Base-by-base conservation (phyloP, 2,888 invertebrate genomes). In the Mycogona germanica region DNA sequence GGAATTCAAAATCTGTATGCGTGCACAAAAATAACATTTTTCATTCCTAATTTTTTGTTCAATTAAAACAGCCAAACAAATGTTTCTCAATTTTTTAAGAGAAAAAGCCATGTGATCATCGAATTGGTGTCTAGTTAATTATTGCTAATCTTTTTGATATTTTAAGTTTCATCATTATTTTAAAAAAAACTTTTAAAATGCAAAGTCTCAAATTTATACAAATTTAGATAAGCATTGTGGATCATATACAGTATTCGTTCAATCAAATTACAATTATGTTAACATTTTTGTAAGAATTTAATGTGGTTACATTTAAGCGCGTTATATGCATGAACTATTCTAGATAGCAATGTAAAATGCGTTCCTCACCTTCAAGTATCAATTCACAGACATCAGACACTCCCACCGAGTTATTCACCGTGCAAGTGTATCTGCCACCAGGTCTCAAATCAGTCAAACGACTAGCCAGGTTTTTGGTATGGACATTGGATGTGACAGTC, bases 401-500 rank as follows among this genome's bases (percentile, higher is more conserved):
- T 51, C 89, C 91, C 12, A 88, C 84, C 3, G 81, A 76, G 72
- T 92, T 92, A 69, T 84, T 87, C 21, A 86, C 88, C 62, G 78
- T 76, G 69, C 92, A 92, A 53, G 83, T 76, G 69, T 91, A 92
- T 3, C 84, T 87, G 56, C 87, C 76, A 61, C 75, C 75, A 62
- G 78, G 78, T 62, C 79, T 79, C 37, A 76, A 72, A 57, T 82
- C 72, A 29, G 76, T 72, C 58, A 89, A 76, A 68, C 76, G 78
- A 63, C 78, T 78, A 60, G 74, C 73, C 42, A 75, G 69, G 2
- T 73, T 74, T 51, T 74, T 72, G 54, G 73, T 73, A 40, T 70
- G 67, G 51, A 75, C 74, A 59, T 80, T 78, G 2, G 78, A 77
- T 69, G 87, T 85, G 69, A 89, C 87, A 65, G 83, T 83, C 63